These are phyloP conservation scores for Byasa hedistus DNA, from an alignment of 2,888 invertebrate genomes.

Conservation along the genomic window DNA sequence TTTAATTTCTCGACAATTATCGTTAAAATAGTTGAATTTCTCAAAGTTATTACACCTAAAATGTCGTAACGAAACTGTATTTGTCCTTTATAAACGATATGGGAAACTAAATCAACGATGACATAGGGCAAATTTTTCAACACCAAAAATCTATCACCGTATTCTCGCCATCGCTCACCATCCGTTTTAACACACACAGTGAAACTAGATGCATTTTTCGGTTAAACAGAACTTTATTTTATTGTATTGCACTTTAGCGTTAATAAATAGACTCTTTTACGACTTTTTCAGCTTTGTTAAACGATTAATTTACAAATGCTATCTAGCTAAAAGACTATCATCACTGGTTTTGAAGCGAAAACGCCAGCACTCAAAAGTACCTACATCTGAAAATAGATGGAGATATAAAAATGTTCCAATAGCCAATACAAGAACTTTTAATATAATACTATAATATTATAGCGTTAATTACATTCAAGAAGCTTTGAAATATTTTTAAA, in stretches of 20 bases:
- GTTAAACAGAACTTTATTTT: constrained; percentile 72
- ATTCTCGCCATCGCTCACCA: constrained; percentile 81
- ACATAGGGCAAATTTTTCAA: constrained; percentile 79
- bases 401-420: constrained; percentile 81
- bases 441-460: constrained; percentile 15
- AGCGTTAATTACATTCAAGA: background rate
- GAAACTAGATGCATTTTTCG: constrained; percentile 79
- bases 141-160: constrained; percentile 81
- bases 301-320: constrained; percentile 78
- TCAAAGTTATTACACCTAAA: constrained; percentile 63
- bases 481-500: constrained; percentile 5
- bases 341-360: constrained; percentile 83
- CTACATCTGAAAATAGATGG: constrained; percentile 86
- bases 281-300: constrained; percentile 66
- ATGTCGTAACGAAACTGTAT: constrained; percentile 64
- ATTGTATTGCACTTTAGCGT: constrained; percentile 74
- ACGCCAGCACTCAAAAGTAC: constrained; percentile 83
- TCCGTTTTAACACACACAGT: constrained; percentile 71
- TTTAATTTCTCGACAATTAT: constrained; percentile 73
- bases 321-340: constrained; percentile 81
- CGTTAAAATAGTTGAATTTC: constrained; percentile 65
- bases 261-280: constrained; percentile 67
- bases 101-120: constrained; percentile 74
- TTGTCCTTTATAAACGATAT: constrained; percentile 63
- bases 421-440: constrained; percentile 55